Conservation (phyloP, 1,140 invertebrate genomes). For the Dendroctonus valens region DNA sequence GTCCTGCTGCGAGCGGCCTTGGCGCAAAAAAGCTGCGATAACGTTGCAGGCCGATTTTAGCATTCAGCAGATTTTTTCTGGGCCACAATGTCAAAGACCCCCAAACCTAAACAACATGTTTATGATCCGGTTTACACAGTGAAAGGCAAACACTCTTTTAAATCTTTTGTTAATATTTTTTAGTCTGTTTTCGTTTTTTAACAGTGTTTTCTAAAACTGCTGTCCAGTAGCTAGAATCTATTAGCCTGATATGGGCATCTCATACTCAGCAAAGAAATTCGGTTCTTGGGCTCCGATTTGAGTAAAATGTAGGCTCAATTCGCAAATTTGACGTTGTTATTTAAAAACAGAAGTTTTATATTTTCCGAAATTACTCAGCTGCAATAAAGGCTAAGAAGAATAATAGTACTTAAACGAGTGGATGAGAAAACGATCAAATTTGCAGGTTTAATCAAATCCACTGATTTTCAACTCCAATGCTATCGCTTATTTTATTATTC, state of each 20-base stretch:
- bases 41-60: constrained; percentile 16
- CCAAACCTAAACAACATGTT: constrained; percentile 20
- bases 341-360: no score
- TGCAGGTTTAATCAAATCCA: no score
- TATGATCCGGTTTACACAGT: constrained; percentile 12
- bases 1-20: constrained; percentile 23
- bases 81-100: constrained; percentile 26
- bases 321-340: no score
- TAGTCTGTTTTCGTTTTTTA: background rate
- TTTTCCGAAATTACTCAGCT: no score
- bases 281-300: no score
- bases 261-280: background rate
- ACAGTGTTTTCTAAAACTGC: background rate
- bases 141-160: background rate
- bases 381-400: no score
- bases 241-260: background rate
- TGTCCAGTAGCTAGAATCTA: background rate
- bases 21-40: constrained; percentile 16
- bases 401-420: no score
- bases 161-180: background rate
- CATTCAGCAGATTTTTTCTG: constrained; percentile 29
- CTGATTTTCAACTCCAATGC: no score
- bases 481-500: no score
- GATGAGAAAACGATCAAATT: no score
- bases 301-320: no score